Evolutionary conservation across 2,797 vertebrate genomes (phyloP), one percentile per base, ranked within the genome.

Genomic region (Stomatorhinus walkeri): DNA sequence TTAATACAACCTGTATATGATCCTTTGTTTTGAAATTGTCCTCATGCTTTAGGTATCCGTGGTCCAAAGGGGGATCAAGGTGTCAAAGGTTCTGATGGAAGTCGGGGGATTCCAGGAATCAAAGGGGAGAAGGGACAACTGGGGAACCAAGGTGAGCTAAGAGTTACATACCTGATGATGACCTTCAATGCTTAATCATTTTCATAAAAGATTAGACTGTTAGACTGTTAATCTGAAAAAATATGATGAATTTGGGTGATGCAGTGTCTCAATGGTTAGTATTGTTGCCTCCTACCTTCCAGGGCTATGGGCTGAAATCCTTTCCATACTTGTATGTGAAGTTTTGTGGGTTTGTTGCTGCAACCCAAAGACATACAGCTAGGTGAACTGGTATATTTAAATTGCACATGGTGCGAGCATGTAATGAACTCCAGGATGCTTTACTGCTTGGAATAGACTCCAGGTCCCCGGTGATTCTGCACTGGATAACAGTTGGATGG

Each of bases 71-170:
- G 90, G 36, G 85, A 51, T 28, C 2, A 59, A 86, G 90, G 90
- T 64, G 12, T 8, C 32, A 51, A 88, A 83, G 87, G 88, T 59
- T 90, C 28, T 89, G 10, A 90, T 54, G 92, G 93, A 2, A 0
- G 0, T 0, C 51, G 19, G 1, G 93, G 93, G 51, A 5, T 0
- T 2, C 16, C 87, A 28, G 93, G 94, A 1, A 0, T 0, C 0
- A 90, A 72, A 5, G 93, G 93, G 86, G 4, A 87, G 4, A 93
- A 19, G 10, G 94, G 94, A 28, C 4, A 85, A 9, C 92, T 12
- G 7, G 94, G 94, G 12, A 28, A 8, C 40, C 91, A 88, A 90
- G 94, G 94, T 94, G 43, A 91, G 92, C 89, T 19, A 72, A 16
- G 28, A 72, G 28, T 36, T 36, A 72, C 64, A 72, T 36, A 14